Percentiles rank a stretch among this genome's conserved stretches.
Conservation (phyloP, 2,888 invertebrate genomes). For the Anodontia alba region DNA sequence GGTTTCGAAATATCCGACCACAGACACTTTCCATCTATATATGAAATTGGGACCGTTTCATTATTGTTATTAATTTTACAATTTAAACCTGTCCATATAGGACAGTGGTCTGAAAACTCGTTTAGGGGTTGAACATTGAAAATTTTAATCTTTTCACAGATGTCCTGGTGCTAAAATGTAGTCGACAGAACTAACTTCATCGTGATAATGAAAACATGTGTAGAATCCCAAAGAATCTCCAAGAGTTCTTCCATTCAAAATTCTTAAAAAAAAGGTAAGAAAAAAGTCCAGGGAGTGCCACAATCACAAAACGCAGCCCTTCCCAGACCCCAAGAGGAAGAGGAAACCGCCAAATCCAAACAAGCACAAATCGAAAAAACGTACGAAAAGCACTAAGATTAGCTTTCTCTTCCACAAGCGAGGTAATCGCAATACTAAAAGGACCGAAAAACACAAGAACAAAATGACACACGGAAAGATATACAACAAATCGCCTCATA, state of each 20-base stretch:
- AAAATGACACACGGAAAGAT: too few species aligned
- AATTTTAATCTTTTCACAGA: neutral
- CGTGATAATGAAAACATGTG: neutral
- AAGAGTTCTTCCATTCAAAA: conserved; percentile 2
- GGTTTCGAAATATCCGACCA: neutral
- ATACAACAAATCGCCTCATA: too few species aligned
- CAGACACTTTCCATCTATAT: neutral
- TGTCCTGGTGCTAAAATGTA: neutral
- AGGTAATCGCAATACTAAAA: too few species aligned
- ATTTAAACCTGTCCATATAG: neutral
- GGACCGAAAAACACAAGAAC: too few species aligned
- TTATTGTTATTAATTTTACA: neutral
- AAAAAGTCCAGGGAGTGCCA: too few species aligned
- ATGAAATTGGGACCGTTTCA: neutral
- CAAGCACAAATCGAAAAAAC: too few species aligned
- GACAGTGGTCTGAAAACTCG: conserved; percentile 7
- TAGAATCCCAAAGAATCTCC: conserved; percentile 8
- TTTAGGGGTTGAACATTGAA: conserved; percentile 5
- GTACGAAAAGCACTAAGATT: too few species aligned
- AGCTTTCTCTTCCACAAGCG: too few species aligned
- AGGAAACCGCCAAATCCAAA: too few species aligned
- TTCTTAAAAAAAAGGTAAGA: neutral
- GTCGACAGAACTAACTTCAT: neutral
- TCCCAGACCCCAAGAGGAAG: too few species aligned
- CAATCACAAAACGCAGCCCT: too few species aligned